phyloP scores from a whole-genome alignment of 2,888 invertebrate species.

The Empis livida region DNA sequence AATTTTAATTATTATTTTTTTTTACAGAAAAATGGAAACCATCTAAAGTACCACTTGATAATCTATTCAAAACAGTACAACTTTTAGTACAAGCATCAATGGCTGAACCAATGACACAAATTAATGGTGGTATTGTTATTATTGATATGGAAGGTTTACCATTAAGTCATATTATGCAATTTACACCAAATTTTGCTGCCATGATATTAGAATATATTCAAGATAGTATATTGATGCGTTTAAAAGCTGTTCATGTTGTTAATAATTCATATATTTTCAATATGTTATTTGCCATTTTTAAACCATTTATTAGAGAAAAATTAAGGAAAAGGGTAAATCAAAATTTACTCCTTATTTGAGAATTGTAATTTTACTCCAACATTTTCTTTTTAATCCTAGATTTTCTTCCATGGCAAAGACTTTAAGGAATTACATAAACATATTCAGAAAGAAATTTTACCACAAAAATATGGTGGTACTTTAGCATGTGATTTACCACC shows the following conservation, averaged over 20 bases:
- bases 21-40: constrained; percentile 60
- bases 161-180: constrained; percentile 58
- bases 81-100: constrained; percentile 59
- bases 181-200: constrained; percentile 64
- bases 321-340: constrained; percentile 54
- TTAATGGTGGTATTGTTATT: constrained; percentile 59
- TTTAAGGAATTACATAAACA: constrained; percentile 44
- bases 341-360: constrained; percentile 2
- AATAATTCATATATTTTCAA: constrained; percentile 80
- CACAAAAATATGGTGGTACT: constrained; percentile 52
- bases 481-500: constrained; percentile 43
- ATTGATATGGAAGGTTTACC: constrained; percentile 64
- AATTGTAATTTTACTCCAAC: not conserved
- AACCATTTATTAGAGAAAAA: constrained; percentile 78
- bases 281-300: constrained; percentile 72
- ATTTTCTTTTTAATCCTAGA: constrained; percentile 34
- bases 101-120: constrained; percentile 66
- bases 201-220: constrained; percentile 60
- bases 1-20: too few relatives aligned
- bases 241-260: constrained; percentile 78
- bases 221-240: constrained; percentile 67
- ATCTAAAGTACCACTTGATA: constrained; percentile 48
- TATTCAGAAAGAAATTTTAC: constrained; percentile 45
- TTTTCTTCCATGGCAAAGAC: constrained; percentile 62
- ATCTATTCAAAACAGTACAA: constrained; percentile 58